These are phyloP conservation scores for Lumbricus terrestris DNA, from an alignment of 2,888 invertebrate genomes.

Conservation along the genomic window DNA sequence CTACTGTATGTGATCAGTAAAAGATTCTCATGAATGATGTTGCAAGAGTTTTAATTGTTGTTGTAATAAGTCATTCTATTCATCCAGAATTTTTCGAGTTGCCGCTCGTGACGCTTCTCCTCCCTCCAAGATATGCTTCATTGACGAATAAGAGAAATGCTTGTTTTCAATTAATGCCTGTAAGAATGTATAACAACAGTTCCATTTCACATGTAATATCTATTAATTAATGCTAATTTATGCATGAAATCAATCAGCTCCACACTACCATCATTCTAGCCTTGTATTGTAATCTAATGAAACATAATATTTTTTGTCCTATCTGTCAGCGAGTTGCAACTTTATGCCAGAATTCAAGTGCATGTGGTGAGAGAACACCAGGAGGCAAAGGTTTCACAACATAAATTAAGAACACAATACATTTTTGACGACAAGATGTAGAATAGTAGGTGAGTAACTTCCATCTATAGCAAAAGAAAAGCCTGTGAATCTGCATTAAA, in stretches of 20 bases:
- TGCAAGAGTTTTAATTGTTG: not conserved
- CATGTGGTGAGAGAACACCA: too few relatives aligned
- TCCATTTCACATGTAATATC: not conserved
- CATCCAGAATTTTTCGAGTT: not conserved
- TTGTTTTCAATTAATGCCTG: not conserved
- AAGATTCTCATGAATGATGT: not conserved
- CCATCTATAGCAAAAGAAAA: too few relatives aligned
- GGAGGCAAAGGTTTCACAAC: too few relatives aligned
- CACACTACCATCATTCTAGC: not conserved
- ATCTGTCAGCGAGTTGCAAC: too few relatives aligned
- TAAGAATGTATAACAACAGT: not conserved
- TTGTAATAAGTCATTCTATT: not conserved
- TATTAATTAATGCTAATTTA: not conserved
- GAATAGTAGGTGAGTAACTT: too few relatives aligned
- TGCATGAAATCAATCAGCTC: not conserved
- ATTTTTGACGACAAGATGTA: too few relatives aligned
- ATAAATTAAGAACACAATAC: too few relatives aligned
- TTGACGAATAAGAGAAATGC: not conserved
- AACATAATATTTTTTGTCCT: too few relatives aligned
- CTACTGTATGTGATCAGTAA: not conserved
- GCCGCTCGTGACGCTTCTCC: not conserved
- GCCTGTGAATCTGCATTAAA: too few relatives aligned
- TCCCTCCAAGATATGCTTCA: constrained; percentile 3
- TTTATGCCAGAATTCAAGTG: too few relatives aligned
- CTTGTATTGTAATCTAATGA: not conserved